These are phyloP conservation scores for Drosophila paulistorum DNA, from an alignment of 1,140 invertebrate species.

Conservation along the genomic window DNA sequence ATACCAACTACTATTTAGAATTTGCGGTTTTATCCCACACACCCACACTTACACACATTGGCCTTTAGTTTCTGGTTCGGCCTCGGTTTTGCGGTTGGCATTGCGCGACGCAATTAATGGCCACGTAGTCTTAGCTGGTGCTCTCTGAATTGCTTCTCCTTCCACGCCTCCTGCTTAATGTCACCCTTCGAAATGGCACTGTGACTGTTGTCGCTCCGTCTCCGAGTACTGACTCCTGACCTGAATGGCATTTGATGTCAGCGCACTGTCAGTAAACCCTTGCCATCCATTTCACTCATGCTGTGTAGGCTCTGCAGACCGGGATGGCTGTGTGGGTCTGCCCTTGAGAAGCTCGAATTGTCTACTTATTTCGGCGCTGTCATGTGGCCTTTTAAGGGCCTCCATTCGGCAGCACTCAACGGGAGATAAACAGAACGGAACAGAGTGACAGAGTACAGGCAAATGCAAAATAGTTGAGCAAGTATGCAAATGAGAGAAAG, in stretches of 20 bases:
- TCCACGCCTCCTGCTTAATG: slow-evolving; percentile 8
- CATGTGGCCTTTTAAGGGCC: slow-evolving; percentile 41
- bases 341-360: slow-evolving; percentile 46
- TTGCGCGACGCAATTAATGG: slow-evolving; percentile 61
- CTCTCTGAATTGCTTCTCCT: neutral
- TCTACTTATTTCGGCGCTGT: slow-evolving; percentile 46
- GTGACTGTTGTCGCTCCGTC: slow-evolving; percentile 1
- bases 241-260: slow-evolving; percentile 21
- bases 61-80: slow-evolving; percentile 61
- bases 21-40: slow-evolving; percentile 28
- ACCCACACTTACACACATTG: neutral
- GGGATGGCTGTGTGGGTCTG: slow-evolving; percentile 19
- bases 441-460: neutral
- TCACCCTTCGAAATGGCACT: slow-evolving; percentile 15
- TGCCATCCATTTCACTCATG: slow-evolving; percentile 39
- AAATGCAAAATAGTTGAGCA: slow-evolving; percentile 72
- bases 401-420: slow-evolving; percentile 49
- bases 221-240: slow-evolving; percentile 16
- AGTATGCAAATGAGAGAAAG: slow-evolving; percentile 70
- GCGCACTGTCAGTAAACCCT: slow-evolving; percentile 20
- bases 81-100: slow-evolving; percentile 55
- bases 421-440: slow-evolving; percentile 49
- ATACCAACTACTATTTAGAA: slow-evolving; percentile 28
- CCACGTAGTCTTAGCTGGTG: slow-evolving; percentile 24
- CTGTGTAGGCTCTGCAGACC: slow-evolving; percentile 6